These are phyloP conservation scores for Ageneiosus marmoratus DNA, from an alignment of 2,113 vertebrate species.

Conservation along the genomic window DNA sequence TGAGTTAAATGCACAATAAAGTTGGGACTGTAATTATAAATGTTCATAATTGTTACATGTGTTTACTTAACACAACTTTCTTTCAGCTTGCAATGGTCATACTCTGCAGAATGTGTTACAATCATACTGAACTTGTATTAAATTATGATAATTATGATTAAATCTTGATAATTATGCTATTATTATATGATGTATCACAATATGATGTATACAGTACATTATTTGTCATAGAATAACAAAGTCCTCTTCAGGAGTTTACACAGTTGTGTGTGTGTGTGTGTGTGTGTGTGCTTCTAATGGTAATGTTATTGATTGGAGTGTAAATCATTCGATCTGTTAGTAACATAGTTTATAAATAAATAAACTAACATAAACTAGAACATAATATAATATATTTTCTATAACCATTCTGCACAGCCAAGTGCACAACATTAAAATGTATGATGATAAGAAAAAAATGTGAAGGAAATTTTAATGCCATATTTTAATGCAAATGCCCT, in stretches of 20 bases:
- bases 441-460: neutral
- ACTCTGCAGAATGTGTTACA: neutral
- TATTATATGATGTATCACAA: neutral
- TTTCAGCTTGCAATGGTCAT: neutral
- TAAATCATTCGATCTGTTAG: neutral
- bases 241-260: neutral
- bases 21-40: too few species aligned
- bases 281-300: neutral
- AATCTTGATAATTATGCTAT: neutral
- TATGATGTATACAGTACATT: neutral
- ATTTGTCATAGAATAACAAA: neutral
- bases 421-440: slow-evolving; percentile 3
- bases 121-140: neutral
- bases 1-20: neutral
- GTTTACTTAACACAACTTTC: neutral
- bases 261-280: neutral
- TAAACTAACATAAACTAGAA: neutral
- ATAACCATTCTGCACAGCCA: neutral
- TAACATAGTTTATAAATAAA: neutral
- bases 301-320: neutral
- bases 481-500: slow-evolving; percentile 29
- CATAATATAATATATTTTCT: neutral
- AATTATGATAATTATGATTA: too few species aligned
- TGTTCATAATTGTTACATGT: neutral
- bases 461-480: slow-evolving; percentile 27